Evolutionary conservation across 1,140 invertebrate species (phyloP).

Genomic region (Drosophila nigromelanica): DNA sequence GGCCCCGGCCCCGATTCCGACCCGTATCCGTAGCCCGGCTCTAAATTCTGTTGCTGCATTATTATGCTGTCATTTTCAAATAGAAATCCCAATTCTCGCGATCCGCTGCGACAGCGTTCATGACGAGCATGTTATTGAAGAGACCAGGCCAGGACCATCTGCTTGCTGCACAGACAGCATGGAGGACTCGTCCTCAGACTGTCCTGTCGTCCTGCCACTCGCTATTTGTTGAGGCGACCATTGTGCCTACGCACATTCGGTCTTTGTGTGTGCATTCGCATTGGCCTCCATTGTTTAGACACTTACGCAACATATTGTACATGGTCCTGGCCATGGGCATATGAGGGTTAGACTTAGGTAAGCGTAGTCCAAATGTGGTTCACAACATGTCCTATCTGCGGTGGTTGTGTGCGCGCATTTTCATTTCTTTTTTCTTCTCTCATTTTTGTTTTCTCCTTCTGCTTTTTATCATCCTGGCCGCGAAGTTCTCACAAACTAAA

Average conservation of each 20-base stretch:
- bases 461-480: constrained; percentile 13
- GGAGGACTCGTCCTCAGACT: constrained; percentile 16
- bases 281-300: constrained; percentile 70
- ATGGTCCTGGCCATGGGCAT: constrained; percentile 35
- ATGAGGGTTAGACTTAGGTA: constrained; percentile 18
- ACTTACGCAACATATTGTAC: constrained; percentile 67
- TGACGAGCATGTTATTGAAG: constrained; percentile 72
- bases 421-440: neutral
- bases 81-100: constrained; percentile 65
- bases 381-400: constrained; percentile 18
- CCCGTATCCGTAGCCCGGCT: neutral
- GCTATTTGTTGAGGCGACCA: constrained; percentile 43
- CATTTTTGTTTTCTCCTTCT: constrained; percentile 6
- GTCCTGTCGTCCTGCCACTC: constrained; percentile 8
- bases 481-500: constrained; percentile 21
- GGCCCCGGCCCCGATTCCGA: neutral
- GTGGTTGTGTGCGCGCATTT: constrained; percentile 9
- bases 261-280: constrained; percentile 47
- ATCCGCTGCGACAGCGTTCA: constrained; percentile 56
- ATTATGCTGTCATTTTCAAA: constrained; percentile 71
- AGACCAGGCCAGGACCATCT: constrained; percentile 59
- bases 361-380: constrained; percentile 27
- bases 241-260: constrained; percentile 47
- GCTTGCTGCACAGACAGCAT: constrained; percentile 41
- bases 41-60: constrained; percentile 32